Conservation (phyloP, 37 sponge, comb jelly and placozoan genomes). For the Tethya wilhelma region DNA sequence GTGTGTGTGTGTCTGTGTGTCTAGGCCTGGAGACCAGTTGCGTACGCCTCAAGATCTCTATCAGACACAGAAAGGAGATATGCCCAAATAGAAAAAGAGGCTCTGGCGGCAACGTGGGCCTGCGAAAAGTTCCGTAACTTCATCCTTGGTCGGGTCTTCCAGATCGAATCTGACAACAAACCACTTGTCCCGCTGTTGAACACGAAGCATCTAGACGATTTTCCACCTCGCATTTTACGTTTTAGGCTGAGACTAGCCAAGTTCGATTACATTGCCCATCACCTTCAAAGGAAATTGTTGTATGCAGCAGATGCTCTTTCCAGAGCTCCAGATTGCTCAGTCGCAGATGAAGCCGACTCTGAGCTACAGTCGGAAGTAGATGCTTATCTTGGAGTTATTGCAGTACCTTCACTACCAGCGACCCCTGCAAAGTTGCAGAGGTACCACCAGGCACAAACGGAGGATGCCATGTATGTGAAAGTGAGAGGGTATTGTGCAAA, state of each 20-base stretch:
- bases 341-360: background rate
- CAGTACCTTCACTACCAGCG: background rate
- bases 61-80: conserved; percentile 10
- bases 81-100: conserved; percentile 35
- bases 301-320: conserved; percentile 47
- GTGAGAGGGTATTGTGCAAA: too few relatives aligned
- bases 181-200: conserved; percentile 37
- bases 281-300: conserved; percentile 32
- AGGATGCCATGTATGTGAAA: too few relatives aligned
- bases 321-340: background rate
- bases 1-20: too few relatives aligned
- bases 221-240: conserved; percentile 28
- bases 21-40: conserved; percentile 35
- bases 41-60: conserved; percentile 23
- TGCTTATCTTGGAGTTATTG: background rate
- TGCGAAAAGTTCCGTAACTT: conserved; percentile 16
- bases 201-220: conserved; percentile 16
- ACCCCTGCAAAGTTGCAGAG: conserved; percentile 28
- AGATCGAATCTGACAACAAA: conserved; percentile 47
- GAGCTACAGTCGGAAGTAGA: background rate
- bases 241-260: conserved; percentile 27
- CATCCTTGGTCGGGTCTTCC: conserved; percentile 2
- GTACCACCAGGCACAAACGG: conserved; percentile 17
- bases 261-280: conserved; percentile 26
- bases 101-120: conserved; percentile 25